Conservation (phyloP, 1,140 invertebrate genomes). For the Drosophila subpulchrella region DNA sequence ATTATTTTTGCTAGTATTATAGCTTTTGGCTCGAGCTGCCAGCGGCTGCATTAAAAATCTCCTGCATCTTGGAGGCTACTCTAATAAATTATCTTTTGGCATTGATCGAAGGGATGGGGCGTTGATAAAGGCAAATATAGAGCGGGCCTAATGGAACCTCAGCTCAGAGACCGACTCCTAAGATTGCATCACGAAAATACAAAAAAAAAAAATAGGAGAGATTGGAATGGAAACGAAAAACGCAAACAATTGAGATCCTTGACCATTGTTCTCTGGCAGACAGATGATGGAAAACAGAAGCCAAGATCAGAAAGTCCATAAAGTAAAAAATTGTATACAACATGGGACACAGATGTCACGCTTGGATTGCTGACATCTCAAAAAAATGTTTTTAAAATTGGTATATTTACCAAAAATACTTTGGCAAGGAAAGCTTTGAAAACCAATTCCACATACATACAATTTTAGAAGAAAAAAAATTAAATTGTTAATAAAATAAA, state of each 20-base stretch:
- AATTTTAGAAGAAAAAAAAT: no score
- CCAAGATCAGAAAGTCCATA: constrained; percentile 43
- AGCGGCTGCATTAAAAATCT: constrained; percentile 46
- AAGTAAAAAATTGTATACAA: constrained; percentile 17
- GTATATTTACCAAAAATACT: no score
- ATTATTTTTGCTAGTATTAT: constrained; percentile 23
- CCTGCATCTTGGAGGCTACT: constrained; percentile 17
- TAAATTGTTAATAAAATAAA: no score
- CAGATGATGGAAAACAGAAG: constrained; percentile 51
- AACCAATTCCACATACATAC: no score
- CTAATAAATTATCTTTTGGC: constrained; percentile 63
- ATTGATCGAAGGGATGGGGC: constrained; percentile 22
- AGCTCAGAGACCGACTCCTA: constrained; percentile 14
- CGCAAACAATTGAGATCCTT: constrained; percentile 34
- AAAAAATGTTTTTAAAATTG: background rate
- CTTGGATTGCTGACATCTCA: background rate
- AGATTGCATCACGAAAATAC: constrained; percentile 29
- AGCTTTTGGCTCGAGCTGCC: constrained; percentile 50
- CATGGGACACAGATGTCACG: constrained; percentile 19
- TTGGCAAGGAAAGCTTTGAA: no score
- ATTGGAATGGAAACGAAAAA: constrained; percentile 11
- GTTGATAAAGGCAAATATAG: constrained; percentile 56
- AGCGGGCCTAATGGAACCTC: constrained; percentile 41
- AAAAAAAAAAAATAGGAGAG: constrained; percentile 1
- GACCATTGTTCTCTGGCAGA: constrained; percentile 45